Evolutionary conservation across 2,888 invertebrate species (phyloP), one percentile per base, ranked within the genome.

Genomic region (Lithophane leautieri): DNA sequence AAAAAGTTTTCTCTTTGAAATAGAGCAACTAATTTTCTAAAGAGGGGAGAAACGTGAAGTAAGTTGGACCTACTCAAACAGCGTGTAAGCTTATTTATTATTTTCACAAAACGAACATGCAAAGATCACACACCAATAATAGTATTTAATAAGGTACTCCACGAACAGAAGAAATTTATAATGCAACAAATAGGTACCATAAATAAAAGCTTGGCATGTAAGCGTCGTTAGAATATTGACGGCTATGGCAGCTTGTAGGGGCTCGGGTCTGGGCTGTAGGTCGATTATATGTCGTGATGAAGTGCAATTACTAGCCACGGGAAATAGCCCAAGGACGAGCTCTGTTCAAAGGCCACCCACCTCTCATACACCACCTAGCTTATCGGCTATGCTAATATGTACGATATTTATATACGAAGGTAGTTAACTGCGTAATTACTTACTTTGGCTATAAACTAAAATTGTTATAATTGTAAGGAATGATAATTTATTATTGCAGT

Each of bases 261-360:
- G 82, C 71, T 71, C 78, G 88, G 87, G 88, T 89, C 71, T 71
- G 78, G 88, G 87, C 87, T 89, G 85, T 83, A 88, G 91, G 89
- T 91, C 90, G 89, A 90, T 90, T 90, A 89, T 89, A 90, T 94
- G 87, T 88, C 96, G 96, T 96, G 95, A 92, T 95, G 93, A 92
- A 93, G 93, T 93, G 93, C 94, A 94, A 95, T 96, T 95, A 95
- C 94, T 92, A 84, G 84, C 86, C 85, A 89, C 89, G 88, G 91
- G 91, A 90, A 94, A 93, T 94, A 95, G 96, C 91, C 94, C 95
- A 96, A 96, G 96, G 96, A 93, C 94, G 86, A 87, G 84, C 76
- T 82, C 85, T 88, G 84, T 89, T 89, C 85, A 89, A 90, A 92
- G 93, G 92, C 93, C 93, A 91, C 87, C 85, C 84, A 86, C 89